Conservation (phyloP, 2,888 invertebrate genomes). For the Ferdinandea cuprea region DNA sequence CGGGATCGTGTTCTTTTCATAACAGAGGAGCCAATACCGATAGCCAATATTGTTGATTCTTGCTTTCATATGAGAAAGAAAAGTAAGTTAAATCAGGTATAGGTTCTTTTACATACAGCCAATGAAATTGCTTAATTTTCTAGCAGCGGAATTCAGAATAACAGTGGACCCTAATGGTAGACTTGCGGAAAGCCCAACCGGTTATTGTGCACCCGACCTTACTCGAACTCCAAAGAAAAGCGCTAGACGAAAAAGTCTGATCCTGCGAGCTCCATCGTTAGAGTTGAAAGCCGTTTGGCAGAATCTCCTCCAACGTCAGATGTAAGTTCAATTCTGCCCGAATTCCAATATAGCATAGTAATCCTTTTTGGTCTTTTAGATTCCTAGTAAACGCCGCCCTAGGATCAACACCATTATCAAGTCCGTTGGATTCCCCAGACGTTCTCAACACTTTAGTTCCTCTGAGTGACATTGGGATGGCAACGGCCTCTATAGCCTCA, state of each 20-base stretch:
- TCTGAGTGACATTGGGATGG: conserved; percentile 82
- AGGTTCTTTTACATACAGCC: not conserved
- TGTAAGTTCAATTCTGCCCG: conserved; percentile 85
- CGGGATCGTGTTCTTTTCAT: conserved; percentile 93
- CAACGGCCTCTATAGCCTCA: conserved; percentile 82
- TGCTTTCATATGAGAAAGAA: conserved; percentile 94
- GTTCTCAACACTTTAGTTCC: conserved; percentile 84
- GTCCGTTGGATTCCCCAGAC: conserved; percentile 93
- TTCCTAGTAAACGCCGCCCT: conserved; percentile 92
- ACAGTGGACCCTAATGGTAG: conserved; percentile 87
- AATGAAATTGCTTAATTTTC: conserved; percentile 64
- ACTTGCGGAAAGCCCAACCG: conserved; percentile 88
- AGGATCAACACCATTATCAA: conserved; percentile 90
- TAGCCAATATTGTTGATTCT: conserved; percentile 91
- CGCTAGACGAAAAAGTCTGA: conserved; percentile 87
- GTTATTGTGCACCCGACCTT: conserved; percentile 88
- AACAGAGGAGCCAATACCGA: conserved; percentile 92
- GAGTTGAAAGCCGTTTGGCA: conserved; percentile 96
- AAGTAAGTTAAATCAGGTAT: conserved; percentile 84
- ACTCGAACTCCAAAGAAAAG: conserved; percentile 86
- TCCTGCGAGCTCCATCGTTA: conserved; percentile 91
- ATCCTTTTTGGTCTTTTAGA: conserved; percentile 84
- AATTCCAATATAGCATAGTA: not conserved
- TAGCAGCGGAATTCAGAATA: conserved; percentile 93
- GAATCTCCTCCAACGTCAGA: conserved; percentile 92